Conservation (phyloP, 2,888 invertebrate species). For the Lycophotia porphyrea region DNA sequence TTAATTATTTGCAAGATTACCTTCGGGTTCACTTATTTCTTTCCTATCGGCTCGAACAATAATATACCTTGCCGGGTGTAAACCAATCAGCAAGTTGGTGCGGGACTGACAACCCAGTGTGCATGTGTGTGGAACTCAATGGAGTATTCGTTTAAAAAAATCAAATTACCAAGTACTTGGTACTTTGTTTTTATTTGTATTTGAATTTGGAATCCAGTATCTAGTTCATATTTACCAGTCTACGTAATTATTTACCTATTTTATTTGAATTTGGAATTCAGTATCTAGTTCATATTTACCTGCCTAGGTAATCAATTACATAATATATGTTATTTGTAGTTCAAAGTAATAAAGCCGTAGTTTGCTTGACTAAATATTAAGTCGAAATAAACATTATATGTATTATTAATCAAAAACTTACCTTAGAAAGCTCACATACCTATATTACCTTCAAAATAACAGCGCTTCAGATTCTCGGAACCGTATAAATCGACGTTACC, state of each 20-base stretch:
- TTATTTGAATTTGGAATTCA: not conserved
- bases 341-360: not conserved
- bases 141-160: too few relatives aligned
- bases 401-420: not conserved
- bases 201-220: not conserved
- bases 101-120: not conserved
- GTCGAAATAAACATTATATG: not conserved
- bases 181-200: not conserved
- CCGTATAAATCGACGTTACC: constrained; percentile 30
- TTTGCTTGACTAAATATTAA: not conserved
- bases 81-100: not conserved
- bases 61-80: not conserved
- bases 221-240: not conserved
- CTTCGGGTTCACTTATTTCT: not conserved
- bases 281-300: not conserved
- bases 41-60: not conserved
- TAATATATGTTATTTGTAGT: not conserved
- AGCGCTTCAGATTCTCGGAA: not conserved
- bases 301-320: not conserved
- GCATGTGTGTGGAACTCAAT: not conserved
- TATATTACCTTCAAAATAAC: not conserved
- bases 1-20: not conserved
- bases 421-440: not conserved
- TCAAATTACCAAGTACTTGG: not conserved
- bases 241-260: not conserved